Base-by-base conservation (phyloP, 1,140 invertebrate genomes). In the Alviniconcha marisindica region DNA sequence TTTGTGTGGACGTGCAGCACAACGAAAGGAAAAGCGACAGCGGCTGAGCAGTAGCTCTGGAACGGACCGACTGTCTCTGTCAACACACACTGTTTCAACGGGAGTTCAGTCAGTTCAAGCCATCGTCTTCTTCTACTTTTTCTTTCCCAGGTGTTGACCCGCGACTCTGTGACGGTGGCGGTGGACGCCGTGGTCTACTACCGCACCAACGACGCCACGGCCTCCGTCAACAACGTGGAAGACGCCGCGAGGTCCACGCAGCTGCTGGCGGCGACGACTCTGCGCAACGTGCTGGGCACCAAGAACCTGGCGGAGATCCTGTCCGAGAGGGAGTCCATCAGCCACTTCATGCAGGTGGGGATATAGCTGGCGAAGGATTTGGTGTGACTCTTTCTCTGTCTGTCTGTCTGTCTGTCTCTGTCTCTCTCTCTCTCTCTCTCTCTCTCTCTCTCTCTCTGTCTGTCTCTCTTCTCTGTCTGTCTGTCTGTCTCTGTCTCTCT, bases 151-250 rank as follows among this genome's bases (percentile, higher is more conserved):
- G 96, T 98, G 51, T 94, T 99, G 79, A 97, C 97, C 1, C 48
- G 84, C 31, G 84, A 85, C 81, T 85, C 84, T 1, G 84, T 85
- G 15, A 85, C 84, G 18, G 84, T 85, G n/a, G 84, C 84, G 0
- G 97, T 98, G 3, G 97, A 98, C 93, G 97, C 97, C 14, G 94
- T 95, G 12, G 97, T 98, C 7, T 99, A 98, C 91, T 98, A 98
- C 92, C 95, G 96, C 82, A 96, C 98, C 85, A 97, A 97, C 56
- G 99, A 99, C 94, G 98, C 98, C n/a, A 98, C 97, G 0, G 97
- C 99, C 86, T 98, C 97, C 63, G 97, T 99, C 85, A 98, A 97
- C 36, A 99, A 99, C 92, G 98, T 99, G 60, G 98, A 99, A 93
- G 99, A 99, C 93, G 97, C 97, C 48, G 97, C 98, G 92, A 89